Evolutionary conservation across 2,888 invertebrate species (phyloP).

Genomic region (Aelia acuminata): DNA sequence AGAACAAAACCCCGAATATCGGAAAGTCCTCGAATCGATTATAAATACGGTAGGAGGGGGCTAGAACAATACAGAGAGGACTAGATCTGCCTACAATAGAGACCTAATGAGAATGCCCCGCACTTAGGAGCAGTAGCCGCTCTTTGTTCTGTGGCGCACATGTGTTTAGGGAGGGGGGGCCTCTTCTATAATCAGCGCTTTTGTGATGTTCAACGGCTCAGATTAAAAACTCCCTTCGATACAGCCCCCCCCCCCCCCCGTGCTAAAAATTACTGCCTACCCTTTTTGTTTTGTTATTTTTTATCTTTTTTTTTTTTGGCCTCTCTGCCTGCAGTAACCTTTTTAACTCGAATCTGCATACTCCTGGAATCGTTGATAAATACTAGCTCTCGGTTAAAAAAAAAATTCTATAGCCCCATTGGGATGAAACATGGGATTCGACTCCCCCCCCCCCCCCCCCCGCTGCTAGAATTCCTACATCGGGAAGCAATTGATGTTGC

Average conservation of each 20-base stretch:
- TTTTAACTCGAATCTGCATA: constrained; percentile 58
- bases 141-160: constrained; percentile 49
- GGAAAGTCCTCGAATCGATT: constrained; percentile 43
- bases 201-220: constrained; percentile 51
- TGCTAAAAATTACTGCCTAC: constrained; percentile 51
- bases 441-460: no score
- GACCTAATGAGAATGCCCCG: constrained; percentile 49
- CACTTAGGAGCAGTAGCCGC: constrained; percentile 53
- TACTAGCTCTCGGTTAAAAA: neutral
- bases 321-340: constrained; percentile 50
- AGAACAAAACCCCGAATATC: constrained; percentile 2
- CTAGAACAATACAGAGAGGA: constrained; percentile 49
- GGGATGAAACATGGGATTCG: constrained; percentile 2
- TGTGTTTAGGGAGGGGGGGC: constrained; percentile 59
- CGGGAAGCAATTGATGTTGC: constrained; percentile 16
- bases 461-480: constrained; percentile 16
- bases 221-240: constrained; percentile 59
- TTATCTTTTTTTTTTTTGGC: constrained; percentile 17
- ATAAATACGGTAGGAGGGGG: constrained; percentile 42
- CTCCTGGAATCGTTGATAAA: constrained; percentile 41
- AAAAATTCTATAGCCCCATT: neutral
- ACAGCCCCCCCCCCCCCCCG: no score
- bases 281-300: neutral
- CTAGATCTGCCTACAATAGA: constrained; percentile 46
- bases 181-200: constrained; percentile 59